These are phyloP conservation scores for Euspilapteryx auroguttella DNA, from an alignment of 2,888 invertebrate species.

Conservation along the genomic window DNA sequence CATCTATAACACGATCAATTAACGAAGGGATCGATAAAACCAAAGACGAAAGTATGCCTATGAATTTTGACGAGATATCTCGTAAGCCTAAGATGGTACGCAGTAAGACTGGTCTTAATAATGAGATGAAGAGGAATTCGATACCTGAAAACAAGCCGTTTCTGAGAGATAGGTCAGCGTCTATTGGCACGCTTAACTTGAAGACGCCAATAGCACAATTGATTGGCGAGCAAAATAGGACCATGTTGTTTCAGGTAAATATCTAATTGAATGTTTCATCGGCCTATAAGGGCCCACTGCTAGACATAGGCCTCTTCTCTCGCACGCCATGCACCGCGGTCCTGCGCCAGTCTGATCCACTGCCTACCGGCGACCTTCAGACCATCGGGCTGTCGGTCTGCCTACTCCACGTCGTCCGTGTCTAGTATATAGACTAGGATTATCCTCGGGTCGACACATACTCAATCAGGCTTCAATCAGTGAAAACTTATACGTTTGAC, in stretches of 20 bases:
- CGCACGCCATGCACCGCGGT: too few species aligned
- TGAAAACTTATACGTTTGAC: too few species aligned
- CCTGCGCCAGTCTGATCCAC: too few species aligned
- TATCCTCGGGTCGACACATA: too few species aligned
- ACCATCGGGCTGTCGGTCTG: too few species aligned
- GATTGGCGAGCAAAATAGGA: conserved; percentile 78
- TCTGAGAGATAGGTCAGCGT: conserved; percentile 62
- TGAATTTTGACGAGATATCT: conserved; percentile 28
- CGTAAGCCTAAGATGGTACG: conserved; percentile 13
- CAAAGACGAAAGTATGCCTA: conserved; percentile 7
- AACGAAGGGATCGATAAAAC: background rate
- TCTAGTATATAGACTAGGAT: too few species aligned
- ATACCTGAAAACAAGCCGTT: conserved; percentile 43
- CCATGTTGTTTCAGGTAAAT: conserved; percentile 86
- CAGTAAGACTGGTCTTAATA: conserved; percentile 8
- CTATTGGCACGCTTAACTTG: conserved; percentile 57
- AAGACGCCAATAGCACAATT: conserved; percentile 48
- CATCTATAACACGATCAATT: too few species aligned
- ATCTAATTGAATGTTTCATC: background rate
- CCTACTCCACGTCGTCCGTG: too few species aligned
- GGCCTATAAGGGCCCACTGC: background rate
- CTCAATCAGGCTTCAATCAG: too few species aligned
- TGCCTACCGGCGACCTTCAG: too few species aligned
- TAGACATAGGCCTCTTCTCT: too few species aligned
- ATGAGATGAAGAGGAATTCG: conserved; percentile 10